Evolutionary conservation across 2,888 invertebrate species (phyloP).

Genomic region (Mylabris sibirica): DNA sequence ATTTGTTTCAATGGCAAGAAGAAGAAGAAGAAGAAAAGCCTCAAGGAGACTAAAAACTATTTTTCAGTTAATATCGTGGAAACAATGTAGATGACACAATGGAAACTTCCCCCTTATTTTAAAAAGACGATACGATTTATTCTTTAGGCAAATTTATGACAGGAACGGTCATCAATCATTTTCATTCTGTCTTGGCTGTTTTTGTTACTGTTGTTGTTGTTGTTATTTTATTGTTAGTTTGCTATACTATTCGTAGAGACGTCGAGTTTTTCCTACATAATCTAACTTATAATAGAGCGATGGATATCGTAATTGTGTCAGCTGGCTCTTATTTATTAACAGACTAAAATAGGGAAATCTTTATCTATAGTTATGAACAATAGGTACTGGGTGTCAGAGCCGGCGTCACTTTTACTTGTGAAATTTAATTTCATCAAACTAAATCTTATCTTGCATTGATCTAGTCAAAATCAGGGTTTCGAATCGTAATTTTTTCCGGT

Average conservation of each 20-base stretch:
- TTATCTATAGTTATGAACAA: not conserved
- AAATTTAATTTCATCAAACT: too few relatives aligned
- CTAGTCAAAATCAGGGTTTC: too few relatives aligned
- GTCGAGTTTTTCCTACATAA: not conserved
- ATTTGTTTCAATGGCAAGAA: conserved; percentile 34
- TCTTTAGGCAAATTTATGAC: conserved; percentile 56
- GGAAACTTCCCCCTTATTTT: conserved; percentile 46
- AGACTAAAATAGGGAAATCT: not conserved
- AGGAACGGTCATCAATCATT: conserved; percentile 52
- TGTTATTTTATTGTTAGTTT: not conserved
- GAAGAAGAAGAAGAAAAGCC: not conserved
- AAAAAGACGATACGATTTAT: conserved; percentile 22
- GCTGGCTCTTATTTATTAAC: not conserved
- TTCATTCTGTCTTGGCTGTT: conserved; percentile 29
- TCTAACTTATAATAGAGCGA: conserved; percentile 1
- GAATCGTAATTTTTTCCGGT: not conserved
- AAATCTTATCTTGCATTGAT: too few relatives aligned
- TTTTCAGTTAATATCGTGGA: conserved; percentile 8
- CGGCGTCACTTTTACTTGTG: not conserved
- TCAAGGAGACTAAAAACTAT: not conserved
- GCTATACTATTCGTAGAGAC: not conserved
- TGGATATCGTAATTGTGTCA: conserved; percentile 4
- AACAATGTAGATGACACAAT: conserved; percentile 40
- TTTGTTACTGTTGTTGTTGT: not conserved
- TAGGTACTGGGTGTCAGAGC: not conserved